These are phyloP conservation scores for Rhinatrema bivittatum DNA, from an alignment of 2,797 vertebrate species.

Conservation along the genomic window DNA sequence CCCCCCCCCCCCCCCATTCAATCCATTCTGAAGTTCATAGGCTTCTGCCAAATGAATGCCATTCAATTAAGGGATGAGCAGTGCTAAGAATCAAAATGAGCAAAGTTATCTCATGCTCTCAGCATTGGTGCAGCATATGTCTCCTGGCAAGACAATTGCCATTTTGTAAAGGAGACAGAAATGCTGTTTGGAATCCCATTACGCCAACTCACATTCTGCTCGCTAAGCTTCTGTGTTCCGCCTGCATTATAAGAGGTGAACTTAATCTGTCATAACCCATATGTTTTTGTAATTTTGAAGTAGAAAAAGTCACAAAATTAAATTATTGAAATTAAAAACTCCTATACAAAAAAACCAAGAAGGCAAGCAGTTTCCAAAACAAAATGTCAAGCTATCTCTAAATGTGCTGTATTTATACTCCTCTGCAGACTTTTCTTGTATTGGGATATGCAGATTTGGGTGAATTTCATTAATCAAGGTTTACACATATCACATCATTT, in stretches of 20 bases:
- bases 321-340: constrained; percentile 11
- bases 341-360: background rate
- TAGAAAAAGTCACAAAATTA: constrained; percentile 13
- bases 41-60: constrained; percentile 4
- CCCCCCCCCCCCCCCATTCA: background rate
- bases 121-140: constrained; percentile 3
- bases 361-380: constrained; percentile 10
- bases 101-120: background rate
- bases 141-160: constrained; percentile 3
- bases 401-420: constrained; percentile 34
- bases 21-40: constrained; percentile 2
- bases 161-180: constrained; percentile 10
- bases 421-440: constrained; percentile 31
- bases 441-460: constrained; percentile 30
- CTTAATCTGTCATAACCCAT: constrained; percentile 4
- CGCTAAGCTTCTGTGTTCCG: background rate
- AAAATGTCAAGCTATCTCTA: constrained; percentile 32
- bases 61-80: constrained; percentile 1
- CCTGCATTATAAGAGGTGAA: constrained; percentile 8
- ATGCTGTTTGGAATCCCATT: constrained; percentile 16
- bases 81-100: constrained; percentile 7
- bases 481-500: constrained; percentile 44
- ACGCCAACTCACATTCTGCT: constrained; percentile 4
- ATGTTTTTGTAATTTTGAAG: constrained; percentile 19
- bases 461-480: constrained; percentile 45